Percentiles rank a stretch among this genome's conserved stretches.
Evolutionary conservation across 2,797 vertebrate genomes (phyloP).

Genomic region (Euthynnus affinis): DNA sequence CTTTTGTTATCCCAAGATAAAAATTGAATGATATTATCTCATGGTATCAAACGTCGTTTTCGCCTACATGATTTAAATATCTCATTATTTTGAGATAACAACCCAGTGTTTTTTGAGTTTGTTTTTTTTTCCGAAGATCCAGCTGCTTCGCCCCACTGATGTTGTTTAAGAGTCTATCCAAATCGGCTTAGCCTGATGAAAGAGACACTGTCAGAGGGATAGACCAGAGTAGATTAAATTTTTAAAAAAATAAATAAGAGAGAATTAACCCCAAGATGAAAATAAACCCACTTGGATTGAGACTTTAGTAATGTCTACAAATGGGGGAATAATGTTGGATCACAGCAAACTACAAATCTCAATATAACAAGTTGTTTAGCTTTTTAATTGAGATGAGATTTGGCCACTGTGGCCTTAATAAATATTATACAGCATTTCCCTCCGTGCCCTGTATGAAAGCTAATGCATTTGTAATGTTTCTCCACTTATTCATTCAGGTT

Average conservation of each 20-base stretch:
- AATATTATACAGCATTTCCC: no score
- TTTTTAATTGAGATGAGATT: no score
- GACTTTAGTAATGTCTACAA: constrained; percentile 5
- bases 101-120: constrained; percentile 18
- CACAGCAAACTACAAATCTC: constrained; percentile 19
- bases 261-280: constrained; percentile 37
- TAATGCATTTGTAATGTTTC: no score
- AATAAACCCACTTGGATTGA: constrained; percentile 17
- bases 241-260: constrained; percentile 39
- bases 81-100: constrained; percentile 69
- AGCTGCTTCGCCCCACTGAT: constrained; percentile 48
- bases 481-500: no score
- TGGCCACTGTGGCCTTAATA: no score
- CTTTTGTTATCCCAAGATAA: constrained; percentile 38
- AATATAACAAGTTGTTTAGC: background rate
- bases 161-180: constrained; percentile 56
- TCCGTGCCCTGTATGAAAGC: no score
- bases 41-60: constrained; percentile 60
- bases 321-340: background rate
- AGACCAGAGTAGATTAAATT: constrained; percentile 34
- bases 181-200: constrained; percentile 71
- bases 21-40: constrained; percentile 65
- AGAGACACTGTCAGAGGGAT: constrained; percentile 32
- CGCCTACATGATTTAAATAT: constrained; percentile 52
- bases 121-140: constrained; percentile 16